Conservation (phyloP, 2,113 vertebrate genomes). For the Stictonetta naevosa region DNA sequence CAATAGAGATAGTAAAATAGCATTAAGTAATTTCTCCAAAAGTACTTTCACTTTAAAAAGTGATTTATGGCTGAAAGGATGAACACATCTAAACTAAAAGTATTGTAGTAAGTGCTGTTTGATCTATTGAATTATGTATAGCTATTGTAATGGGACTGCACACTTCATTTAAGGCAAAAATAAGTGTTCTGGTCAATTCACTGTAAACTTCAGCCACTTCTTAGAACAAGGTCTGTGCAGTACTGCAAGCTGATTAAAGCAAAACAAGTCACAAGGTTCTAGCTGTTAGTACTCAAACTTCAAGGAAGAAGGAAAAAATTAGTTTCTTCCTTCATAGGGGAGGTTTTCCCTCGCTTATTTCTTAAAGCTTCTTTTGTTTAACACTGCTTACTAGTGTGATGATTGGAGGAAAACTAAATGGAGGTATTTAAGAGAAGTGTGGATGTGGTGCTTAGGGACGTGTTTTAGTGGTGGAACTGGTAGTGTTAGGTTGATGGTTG, state of each 20-base stretch:
- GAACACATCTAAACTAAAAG: not conserved
- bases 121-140: not conserved
- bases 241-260: not conserved
- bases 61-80: not conserved
- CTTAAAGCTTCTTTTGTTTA: not conserved
- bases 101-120: not conserved
- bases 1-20: not conserved
- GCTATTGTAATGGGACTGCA: not conserved
- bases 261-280: not conserved
- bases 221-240: not conserved
- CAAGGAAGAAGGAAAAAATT: not conserved
- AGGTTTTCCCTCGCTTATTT: not conserved
- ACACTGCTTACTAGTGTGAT: not conserved
- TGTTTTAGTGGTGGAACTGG: too few relatives aligned
- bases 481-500: too few relatives aligned
- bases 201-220: not conserved
- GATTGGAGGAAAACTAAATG: not conserved
- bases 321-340: not conserved
- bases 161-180: not conserved
- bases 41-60: not conserved
- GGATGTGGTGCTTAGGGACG: too few relatives aligned
- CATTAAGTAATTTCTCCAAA: not conserved
- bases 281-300: not conserved
- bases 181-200: not conserved
- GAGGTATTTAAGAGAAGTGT: too few relatives aligned